Conservation (phyloP, 2,797 vertebrate species). For the Octomys mimax region DNA sequence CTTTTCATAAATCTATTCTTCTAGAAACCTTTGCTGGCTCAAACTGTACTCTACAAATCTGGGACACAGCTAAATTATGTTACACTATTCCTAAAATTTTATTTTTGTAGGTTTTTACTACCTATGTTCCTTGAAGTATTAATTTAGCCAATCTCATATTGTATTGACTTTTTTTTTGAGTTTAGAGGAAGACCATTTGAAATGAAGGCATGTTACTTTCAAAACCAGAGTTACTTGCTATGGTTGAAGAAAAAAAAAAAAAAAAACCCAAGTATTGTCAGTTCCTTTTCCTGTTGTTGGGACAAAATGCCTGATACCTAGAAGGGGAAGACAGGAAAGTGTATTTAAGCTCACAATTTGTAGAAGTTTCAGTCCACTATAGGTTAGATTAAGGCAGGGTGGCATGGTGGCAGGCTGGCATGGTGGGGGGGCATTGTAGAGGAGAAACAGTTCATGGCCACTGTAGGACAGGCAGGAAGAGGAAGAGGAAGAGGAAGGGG, state of each 20-base stretch:
- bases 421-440: background rate
- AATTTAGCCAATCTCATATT: background rate
- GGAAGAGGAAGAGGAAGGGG: background rate
- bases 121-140: background rate
- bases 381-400: background rate
- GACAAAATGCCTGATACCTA: background rate
- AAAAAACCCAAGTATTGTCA: background rate
- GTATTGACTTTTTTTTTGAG: background rate
- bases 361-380: background rate
- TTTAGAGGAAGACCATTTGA: background rate
- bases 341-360: background rate
- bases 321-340: background rate
- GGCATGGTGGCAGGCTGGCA: background rate
- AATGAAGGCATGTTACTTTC: constrained; percentile 33
- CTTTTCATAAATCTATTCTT: constrained; percentile 11
- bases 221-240: constrained; percentile 43
- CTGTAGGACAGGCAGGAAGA: background rate
- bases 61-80: constrained; percentile 23
- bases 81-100: background rate
- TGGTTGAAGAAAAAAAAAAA: background rate
- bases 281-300: background rate
- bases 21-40: background rate
- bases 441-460: background rate
- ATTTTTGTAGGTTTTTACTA: background rate
- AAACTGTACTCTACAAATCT: background rate